Percentiles rank a stretch among this genome's conserved stretches.
phyloP scores from a whole-genome alignment of 2,797 vertebrate species.

The Melanotaenia maccullochi region DNA sequence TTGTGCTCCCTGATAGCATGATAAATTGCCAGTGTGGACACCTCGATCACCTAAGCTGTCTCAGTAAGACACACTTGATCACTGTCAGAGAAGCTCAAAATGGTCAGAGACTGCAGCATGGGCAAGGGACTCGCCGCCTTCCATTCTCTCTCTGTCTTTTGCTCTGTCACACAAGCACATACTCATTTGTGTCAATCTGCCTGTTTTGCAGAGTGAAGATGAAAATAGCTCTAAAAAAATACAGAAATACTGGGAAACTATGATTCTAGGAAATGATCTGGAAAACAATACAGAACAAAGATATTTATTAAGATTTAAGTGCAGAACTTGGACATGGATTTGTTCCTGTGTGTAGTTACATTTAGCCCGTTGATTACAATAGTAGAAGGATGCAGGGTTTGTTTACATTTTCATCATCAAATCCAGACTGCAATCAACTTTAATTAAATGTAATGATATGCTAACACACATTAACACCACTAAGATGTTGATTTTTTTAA shows the following conservation, averaged over 20 bases:
- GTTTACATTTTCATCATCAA: neutral
- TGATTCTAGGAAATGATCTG: conserved; percentile 10
- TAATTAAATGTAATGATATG: no score
- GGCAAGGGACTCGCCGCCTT: conserved; percentile 51
- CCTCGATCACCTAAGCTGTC: conserved; percentile 82
- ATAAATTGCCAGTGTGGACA: conserved; percentile 83
- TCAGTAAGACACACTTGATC: conserved; percentile 82
- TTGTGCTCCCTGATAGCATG: conserved; percentile 74
- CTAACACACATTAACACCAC: no score
- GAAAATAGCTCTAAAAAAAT: conserved; percentile 47
- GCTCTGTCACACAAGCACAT: conserved; percentile 39
- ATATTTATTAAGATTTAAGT: conserved; percentile 2
- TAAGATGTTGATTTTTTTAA: no score
- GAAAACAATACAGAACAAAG: conserved; percentile 11
- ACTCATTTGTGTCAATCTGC: conserved; percentile 62
- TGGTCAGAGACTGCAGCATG: conserved; percentile 73
- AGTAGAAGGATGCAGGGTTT: neutral
- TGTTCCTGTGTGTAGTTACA: neutral
- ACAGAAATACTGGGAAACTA: conserved; percentile 19
- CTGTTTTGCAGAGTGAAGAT: conserved; percentile 38
- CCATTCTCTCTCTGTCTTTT: conserved; percentile 25
- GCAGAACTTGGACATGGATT: neutral
- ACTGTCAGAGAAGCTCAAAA: conserved; percentile 81
- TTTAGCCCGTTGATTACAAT: neutral
- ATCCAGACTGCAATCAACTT: no score